phyloP scores from a whole-genome alignment of 2,113 vertebrate species.

The Cottus gobio region DNA sequence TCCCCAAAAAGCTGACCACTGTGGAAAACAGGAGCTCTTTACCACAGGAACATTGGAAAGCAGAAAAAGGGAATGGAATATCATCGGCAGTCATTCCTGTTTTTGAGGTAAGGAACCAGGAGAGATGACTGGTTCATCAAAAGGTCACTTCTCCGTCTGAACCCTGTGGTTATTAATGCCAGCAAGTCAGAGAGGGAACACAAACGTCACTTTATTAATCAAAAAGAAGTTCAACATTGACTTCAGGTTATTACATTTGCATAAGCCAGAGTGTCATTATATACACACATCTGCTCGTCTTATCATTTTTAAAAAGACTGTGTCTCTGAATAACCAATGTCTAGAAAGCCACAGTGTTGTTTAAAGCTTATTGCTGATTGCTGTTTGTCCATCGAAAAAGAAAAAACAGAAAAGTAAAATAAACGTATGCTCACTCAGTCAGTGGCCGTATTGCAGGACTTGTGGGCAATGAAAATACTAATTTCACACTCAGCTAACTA shows the following conservation, averaged over 20 bases:
- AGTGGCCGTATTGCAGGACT: not conserved
- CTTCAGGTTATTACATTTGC: conserved; percentile 14
- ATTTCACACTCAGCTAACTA: conserved; percentile 51
- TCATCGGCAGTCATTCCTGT: conserved; percentile 36
- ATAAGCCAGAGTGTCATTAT: not conserved
- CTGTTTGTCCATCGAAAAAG: not conserved
- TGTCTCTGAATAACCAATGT: not conserved
- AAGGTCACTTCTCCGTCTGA: conserved; percentile 15
- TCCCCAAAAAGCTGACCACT: conserved; percentile 6
- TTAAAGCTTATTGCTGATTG: not conserved
- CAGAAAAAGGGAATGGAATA: conserved; percentile 16
- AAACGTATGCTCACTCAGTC: conserved; percentile 7
- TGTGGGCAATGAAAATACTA: conserved; percentile 25
- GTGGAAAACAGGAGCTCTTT: conserved; percentile 8
- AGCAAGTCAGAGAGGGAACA: conserved; percentile 43
- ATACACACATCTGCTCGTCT: not conserved
- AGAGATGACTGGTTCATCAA: conserved; percentile 22
- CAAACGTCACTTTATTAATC: conserved; percentile 19
- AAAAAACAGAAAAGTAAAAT: not conserved
- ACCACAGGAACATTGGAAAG: conserved; percentile 16
- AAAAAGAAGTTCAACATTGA: conserved; percentile 29
- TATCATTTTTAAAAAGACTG: conserved; percentile 35
- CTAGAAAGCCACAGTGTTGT: not conserved
- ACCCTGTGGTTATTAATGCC: conserved; percentile 47
- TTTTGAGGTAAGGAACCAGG: conserved; percentile 9